A percentile compares a stretch with the other conserved stretches of the same genome.
These are phyloP conservation scores for Trichogramma dendrolimi DNA, from an alignment of 2,888 invertebrate species.

Conservation along the genomic window DNA sequence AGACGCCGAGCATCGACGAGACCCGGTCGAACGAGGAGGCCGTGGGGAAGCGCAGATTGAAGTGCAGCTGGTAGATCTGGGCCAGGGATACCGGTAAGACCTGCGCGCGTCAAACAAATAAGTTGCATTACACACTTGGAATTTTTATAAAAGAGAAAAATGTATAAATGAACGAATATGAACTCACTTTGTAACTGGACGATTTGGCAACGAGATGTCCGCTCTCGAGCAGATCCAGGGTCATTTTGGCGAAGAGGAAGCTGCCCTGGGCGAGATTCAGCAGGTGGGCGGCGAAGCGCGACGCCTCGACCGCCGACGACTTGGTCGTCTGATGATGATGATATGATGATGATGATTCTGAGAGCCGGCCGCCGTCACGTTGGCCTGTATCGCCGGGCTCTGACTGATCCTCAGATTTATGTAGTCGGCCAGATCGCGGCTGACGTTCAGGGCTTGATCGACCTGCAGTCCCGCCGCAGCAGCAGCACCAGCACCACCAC, in stretches of 20 bases:
- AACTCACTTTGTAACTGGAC: conserved; percentile 75
- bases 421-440: conserved; percentile 83
- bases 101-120: conserved; percentile 32
- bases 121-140: background rate
- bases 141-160: background rate
- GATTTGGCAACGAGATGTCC: conserved; percentile 92
- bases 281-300: conserved; percentile 82
- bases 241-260: conserved; percentile 86
- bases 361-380: conserved; percentile 63
- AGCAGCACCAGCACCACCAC: no score
- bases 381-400: conserved; percentile 78
- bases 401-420: conserved; percentile 77
- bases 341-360: no score
- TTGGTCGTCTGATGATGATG: no score
- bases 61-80: conserved; percentile 85
- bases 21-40: conserved; percentile 86
- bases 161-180: background rate
- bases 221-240: conserved; percentile 85
- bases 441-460: conserved; percentile 57
- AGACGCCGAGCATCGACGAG: conserved; percentile 82
- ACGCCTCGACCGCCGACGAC: conserved; percentile 59
- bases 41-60: conserved; percentile 88
- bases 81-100: conserved; percentile 80
- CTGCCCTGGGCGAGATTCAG: conserved; percentile 81
- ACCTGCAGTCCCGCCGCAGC: no score